Conservation (phyloP, 1,140 invertebrate species). For the Drosophila kurseongensis region DNA sequence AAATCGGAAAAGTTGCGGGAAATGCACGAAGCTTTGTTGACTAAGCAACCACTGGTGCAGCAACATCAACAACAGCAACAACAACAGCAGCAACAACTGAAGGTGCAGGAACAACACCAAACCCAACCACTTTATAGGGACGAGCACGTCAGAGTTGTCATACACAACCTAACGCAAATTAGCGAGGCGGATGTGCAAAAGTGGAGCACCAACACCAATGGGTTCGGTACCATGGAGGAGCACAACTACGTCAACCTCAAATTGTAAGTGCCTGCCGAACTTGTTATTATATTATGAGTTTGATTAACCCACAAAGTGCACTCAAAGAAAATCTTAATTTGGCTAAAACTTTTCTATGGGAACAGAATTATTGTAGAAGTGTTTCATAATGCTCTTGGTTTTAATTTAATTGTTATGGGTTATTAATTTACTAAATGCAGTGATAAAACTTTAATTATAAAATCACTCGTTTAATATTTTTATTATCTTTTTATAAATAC, state of each 20-base stretch:
- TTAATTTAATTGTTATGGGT: no score
- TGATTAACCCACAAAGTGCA: slow-evolving; percentile 18
- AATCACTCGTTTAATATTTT: no score
- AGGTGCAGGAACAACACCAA: slow-evolving; percentile 6
- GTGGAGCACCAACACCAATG: slow-evolving; percentile 52
- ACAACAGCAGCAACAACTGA: slow-evolving; percentile 11
- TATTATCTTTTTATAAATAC: no score
- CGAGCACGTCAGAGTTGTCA: slow-evolving; percentile 84
- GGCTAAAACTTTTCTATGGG: not conserved
- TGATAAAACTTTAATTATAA: no score
- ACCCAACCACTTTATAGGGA: slow-evolving; percentile 56
- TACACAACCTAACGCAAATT: slow-evolving; percentile 85
- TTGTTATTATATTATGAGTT: slow-evolving; percentile 18
- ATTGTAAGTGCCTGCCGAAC: slow-evolving; percentile 60
- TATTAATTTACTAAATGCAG: not conserved
- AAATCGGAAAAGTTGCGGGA: slow-evolving; percentile 74
- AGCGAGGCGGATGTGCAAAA: slow-evolving; percentile 77
- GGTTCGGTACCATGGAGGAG: slow-evolving; percentile 27
- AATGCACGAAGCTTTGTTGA: slow-evolving; percentile 66
- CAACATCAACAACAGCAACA: slow-evolving; percentile 11
- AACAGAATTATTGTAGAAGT: no score
- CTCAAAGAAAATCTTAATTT: not conserved
- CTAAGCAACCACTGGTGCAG: slow-evolving; percentile 55
- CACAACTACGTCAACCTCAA: slow-evolving; percentile 79
- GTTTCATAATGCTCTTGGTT: no score